Base-by-base conservation (phyloP, 2,888 invertebrate genomes). In the Eugnorisma glareosa region DNA sequence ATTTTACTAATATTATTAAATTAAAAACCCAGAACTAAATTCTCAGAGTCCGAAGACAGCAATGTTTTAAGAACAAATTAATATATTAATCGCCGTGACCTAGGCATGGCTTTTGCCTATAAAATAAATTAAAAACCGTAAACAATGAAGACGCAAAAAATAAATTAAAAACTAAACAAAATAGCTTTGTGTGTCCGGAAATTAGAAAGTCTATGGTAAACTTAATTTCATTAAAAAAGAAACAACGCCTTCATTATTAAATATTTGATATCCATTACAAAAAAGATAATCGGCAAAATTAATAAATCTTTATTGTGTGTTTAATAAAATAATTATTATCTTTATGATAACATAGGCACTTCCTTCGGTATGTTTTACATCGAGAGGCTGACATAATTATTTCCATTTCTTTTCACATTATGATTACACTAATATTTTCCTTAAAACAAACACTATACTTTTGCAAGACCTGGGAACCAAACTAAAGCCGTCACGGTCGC, bases 401-500 rank as follows among this genome's bases (percentile, higher is more conserved):
- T 48, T 31, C 2, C 2, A 67, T 21, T 37, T 54, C 5, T 28
- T 5, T 2, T 5, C 21, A 40, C 5, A 31, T n/a, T 18, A 31
- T 5, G 5, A 4, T 40, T n/a, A 15, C 10, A 43, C n/a, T 24
- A 37, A 48, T 21, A 71, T 31, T 43, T 28, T 28, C 6, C 10
- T 15, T 40, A 10, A 35, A 8, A 57, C 2, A 73, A 57, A 59
- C 35, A 45, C 45, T 11, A 10, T 18, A 57, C 13, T 80, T 43
- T 43, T 40, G 4, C 31, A n/a, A 51, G 18, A 11, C 1, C 31
- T 24, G 10, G 11, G 18, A 76, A 51, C 48, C 31, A 77, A 76
- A 57, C 28, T 1, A 28, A 66, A 77, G 8, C 40, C 28, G 15
- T n/a, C 66, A 82, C 48, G 77, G 35, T 73, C 28, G 81, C 28